These are phyloP conservation scores for Lasioglossum baleicum DNA, from an alignment of 1,140 invertebrate species.

Conservation along the genomic window DNA sequence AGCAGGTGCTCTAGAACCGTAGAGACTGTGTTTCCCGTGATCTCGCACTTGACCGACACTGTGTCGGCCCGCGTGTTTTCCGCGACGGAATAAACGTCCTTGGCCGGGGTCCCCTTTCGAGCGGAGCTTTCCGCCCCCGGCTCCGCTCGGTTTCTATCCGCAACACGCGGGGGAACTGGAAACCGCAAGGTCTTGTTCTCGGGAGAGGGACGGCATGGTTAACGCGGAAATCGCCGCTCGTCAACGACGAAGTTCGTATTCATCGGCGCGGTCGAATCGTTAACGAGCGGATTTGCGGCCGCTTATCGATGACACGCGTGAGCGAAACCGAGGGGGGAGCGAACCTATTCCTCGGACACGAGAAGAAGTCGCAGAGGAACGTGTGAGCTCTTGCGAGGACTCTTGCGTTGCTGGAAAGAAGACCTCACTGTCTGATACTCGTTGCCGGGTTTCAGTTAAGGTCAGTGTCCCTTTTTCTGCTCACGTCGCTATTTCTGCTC, in stretches of 20 bases:
- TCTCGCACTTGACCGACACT: neutral
- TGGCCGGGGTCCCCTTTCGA: conserved; percentile 7
- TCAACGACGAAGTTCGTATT: conserved; percentile 51
- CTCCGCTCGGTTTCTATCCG: neutral
- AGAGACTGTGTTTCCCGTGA: neutral
- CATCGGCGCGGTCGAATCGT: conserved; percentile 47
- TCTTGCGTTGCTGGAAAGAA: too few species aligned
- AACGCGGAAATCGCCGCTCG: conserved; percentile 46
- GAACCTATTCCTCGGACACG: too few species aligned
- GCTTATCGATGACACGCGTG: neutral
- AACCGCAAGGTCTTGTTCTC: conserved; percentile 51
- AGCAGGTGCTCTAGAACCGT: neutral
- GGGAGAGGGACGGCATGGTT: conserved; percentile 38
- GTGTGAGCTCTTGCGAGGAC: too few species aligned
- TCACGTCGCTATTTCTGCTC: too few species aligned
- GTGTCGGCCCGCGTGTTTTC: conserved; percentile 18
- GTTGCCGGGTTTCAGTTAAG: too few species aligned
- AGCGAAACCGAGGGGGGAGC: conserved; percentile 6
- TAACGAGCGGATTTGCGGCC: conserved; percentile 44
- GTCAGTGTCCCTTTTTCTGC: too few species aligned
- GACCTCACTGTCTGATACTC: too few species aligned
- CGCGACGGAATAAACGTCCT: conserved; percentile 18
- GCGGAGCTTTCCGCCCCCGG: conserved; percentile 11
- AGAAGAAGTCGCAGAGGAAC: too few species aligned
- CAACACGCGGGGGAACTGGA: conserved; percentile 43